A percentile compares a stretch with the other conserved stretches of the same genome.
Conservation (phyloP, 2,113 vertebrate genomes). For the Clarias magur region DNA sequence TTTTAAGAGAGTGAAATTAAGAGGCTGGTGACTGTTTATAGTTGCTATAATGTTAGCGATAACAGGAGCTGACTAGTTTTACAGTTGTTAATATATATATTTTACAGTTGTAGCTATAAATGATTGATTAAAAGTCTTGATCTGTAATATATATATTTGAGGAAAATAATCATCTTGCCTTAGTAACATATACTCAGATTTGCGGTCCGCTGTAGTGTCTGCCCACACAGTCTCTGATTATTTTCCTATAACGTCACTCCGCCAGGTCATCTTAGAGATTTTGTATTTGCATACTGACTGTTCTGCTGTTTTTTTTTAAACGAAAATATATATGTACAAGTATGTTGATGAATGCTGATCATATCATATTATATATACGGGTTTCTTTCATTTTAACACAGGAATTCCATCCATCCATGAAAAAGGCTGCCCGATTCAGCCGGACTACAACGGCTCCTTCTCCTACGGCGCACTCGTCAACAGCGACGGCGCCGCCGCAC, state of each 20-base stretch:
- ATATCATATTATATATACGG: background rate
- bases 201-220: background rate
- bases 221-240: background rate
- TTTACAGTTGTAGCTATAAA: background rate
- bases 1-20: background rate
- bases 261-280: background rate
- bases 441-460: slow-evolving; percentile 87
- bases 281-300: background rate
- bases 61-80: background rate
- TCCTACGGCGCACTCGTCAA: slow-evolving; percentile 92
- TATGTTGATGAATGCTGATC: background rate
- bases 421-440: slow-evolving; percentile 83
- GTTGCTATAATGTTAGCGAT: background rate
- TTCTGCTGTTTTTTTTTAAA: background rate
- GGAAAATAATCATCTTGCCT: background rate
- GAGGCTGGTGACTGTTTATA: background rate
- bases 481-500: slow-evolving; percentile 79
- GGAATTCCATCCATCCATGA: slow-evolving; percentile 89
- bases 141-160: background rate
- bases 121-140: background rate
- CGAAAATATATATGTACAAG: background rate
- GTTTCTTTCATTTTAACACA: slow-evolving; percentile 55
- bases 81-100: no score
- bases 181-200: background rate
- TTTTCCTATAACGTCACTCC: background rate